phyloP scores from a whole-genome alignment of 2,888 invertebrate species.

The Odontocerum albicorne region DNA sequence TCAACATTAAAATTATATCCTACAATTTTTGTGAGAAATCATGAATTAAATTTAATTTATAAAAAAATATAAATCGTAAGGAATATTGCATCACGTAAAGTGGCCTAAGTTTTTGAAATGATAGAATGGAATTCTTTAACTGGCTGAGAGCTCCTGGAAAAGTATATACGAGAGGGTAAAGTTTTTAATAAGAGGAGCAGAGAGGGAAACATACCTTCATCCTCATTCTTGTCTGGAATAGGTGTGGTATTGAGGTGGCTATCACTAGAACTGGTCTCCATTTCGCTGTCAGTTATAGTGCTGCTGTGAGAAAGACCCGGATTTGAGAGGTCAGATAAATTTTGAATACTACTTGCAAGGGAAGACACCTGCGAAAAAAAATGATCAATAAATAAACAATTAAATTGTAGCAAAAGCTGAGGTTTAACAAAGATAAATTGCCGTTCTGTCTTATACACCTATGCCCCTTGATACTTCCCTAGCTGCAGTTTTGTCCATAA shows the following conservation, averaged over 20 bases:
- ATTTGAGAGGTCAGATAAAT: constrained; percentile 54
- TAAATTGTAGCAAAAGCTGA: too few relatives aligned
- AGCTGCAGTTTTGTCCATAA: too few relatives aligned
- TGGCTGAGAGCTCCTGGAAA: not conserved
- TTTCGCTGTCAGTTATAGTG: constrained; percentile 33
- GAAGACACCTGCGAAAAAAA: constrained; percentile 48
- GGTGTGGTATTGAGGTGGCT: constrained; percentile 26
- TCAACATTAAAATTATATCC: too few relatives aligned
- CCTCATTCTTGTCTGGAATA: constrained; percentile 12
- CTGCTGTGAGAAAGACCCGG: constrained; percentile 47
- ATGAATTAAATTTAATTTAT: too few relatives aligned
- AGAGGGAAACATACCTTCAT: not conserved
- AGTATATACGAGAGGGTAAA: too few relatives aligned
- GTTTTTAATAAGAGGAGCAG: too few relatives aligned
- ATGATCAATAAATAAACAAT: not conserved
- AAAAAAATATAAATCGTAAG: too few relatives aligned
- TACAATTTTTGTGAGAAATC: too few relatives aligned
- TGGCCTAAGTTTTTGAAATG: not conserved
- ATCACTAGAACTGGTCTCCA: constrained; percentile 29
- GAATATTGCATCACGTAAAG: too few relatives aligned
- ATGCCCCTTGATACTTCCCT: too few relatives aligned
- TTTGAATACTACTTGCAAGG: constrained; percentile 55
- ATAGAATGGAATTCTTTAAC: not conserved
- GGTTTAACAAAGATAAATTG: too few relatives aligned
- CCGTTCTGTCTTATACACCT: too few relatives aligned